phyloP scores from a whole-genome alignment of 1,140 invertebrate species.

The Sitobion miscanthi region DNA sequence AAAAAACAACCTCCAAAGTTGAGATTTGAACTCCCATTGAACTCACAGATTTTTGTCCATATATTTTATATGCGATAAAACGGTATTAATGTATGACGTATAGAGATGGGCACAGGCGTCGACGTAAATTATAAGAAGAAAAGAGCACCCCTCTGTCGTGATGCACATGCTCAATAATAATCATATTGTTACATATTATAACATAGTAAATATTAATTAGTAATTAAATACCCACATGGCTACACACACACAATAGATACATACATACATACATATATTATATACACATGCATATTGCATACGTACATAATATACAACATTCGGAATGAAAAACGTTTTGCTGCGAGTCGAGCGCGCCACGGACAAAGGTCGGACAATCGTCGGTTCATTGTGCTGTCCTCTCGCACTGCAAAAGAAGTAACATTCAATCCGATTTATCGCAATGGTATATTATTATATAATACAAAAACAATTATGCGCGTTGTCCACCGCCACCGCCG shows the following conservation, averaged over 20 bases:
- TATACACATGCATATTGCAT: too few species aligned
- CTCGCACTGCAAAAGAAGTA: constrained; percentile 19
- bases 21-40: not conserved
- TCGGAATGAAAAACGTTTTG: not conserved
- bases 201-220: too few species aligned
- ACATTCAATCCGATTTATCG: not conserved
- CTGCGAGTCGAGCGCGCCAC: not conserved
- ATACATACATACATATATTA: not conserved
- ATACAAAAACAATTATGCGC: constrained; percentile 24
- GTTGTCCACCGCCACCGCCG: not conserved
- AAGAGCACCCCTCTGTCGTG: not conserved
- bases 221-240: too few species aligned
- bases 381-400: constrained; percentile 36
- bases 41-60: not conserved
- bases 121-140: not conserved
- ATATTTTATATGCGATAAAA: not conserved
- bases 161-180: not conserved
- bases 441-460: not conserved
- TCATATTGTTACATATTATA: not conserved
- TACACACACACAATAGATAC: too few species aligned
- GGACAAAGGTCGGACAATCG: not conserved
- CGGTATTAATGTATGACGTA: not conserved
- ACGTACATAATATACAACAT: too few species aligned
- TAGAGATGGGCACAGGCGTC: not conserved
- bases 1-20: not conserved